phyloP scores from a whole-genome alignment of 1,140 invertebrate genomes.

The Trichoplusia ni region DNA sequence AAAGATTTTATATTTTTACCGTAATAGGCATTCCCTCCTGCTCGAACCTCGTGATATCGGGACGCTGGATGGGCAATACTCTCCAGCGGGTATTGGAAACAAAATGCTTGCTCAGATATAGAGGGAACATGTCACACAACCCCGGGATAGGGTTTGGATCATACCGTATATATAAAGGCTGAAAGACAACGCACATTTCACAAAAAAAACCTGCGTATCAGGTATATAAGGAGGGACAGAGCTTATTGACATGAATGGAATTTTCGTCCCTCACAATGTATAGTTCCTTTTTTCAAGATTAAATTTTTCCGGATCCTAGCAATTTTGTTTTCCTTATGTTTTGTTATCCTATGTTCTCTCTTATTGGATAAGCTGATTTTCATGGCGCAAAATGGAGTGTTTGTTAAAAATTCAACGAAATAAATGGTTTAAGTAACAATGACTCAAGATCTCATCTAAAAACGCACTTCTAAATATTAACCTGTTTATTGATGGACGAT shows the following conservation, averaged over 20 bases:
- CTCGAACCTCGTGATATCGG: slow-evolving; percentile 67
- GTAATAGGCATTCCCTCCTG: slow-evolving; percentile 59
- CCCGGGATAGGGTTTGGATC: slow-evolving; percentile 71
- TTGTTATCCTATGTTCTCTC: slow-evolving; percentile 20
- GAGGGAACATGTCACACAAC: slow-evolving; percentile 57
- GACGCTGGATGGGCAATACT: slow-evolving; percentile 56
- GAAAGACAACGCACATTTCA: slow-evolving; percentile 36
- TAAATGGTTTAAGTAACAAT: background rate
- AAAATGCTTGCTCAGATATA: slow-evolving; percentile 67
- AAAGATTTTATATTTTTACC: too few relatives aligned
- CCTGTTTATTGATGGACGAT: slow-evolving; percentile 63
- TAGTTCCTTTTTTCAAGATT: slow-evolving; percentile 36
- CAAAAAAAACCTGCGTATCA: slow-evolving; percentile 18
- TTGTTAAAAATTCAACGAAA: background rate
- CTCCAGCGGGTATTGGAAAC: slow-evolving; percentile 74
- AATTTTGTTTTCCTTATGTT: slow-evolving; percentile 29
- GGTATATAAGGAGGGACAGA: slow-evolving; percentile 32
- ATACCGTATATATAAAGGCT: slow-evolving; percentile 71
- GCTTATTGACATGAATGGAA: slow-evolving; percentile 38
- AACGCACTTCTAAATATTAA: slow-evolving; percentile 27
- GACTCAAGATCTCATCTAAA: background rate
- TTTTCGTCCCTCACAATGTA: slow-evolving; percentile 39
- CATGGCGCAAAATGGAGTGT: background rate
- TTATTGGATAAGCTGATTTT: slow-evolving; percentile 29
- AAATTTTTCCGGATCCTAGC: slow-evolving; percentile 36